Conservation (phyloP, 2,113 vertebrate genomes). For the Ciconia stormi region DNA sequence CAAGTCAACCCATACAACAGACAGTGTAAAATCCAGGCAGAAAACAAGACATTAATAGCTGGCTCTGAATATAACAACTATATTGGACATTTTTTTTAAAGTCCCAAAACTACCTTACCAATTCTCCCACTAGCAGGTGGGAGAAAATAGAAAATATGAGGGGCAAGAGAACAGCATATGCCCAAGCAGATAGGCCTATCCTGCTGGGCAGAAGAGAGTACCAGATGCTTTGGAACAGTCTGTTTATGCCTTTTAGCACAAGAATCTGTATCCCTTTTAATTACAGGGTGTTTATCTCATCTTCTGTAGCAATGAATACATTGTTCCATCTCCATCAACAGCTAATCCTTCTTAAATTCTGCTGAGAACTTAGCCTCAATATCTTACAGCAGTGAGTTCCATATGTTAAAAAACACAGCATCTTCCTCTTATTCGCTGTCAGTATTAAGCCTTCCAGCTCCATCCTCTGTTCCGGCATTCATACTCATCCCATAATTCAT, state of each 20-base stretch:
- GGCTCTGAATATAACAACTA: neutral
- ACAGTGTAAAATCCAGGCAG: neutral
- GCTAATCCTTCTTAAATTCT: conserved; percentile 11
- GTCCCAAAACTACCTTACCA: neutral
- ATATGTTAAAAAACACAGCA: neutral
- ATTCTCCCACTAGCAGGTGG: neutral
- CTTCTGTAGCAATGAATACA: neutral
- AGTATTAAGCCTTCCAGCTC: neutral
- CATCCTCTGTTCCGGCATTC: neutral
- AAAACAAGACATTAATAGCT: neutral
- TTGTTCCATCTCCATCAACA: neutral
- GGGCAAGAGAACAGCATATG: neutral
- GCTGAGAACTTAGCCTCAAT: neutral
- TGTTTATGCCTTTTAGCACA: neutral
- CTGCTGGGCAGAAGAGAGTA: neutral
- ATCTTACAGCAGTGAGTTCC: neutral
- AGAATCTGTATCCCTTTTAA: neutral
- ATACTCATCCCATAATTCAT: neutral
- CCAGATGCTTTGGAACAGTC: neutral
- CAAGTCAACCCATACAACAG: neutral
- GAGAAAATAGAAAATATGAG: neutral
- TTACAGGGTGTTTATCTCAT: neutral
- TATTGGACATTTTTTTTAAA: neutral
- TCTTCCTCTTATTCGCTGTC: neutral
- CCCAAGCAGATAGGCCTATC: neutral